phyloP scores from a whole-genome alignment of 2,113 vertebrate genomes.

The Planiliza haematocheilus region DNA sequence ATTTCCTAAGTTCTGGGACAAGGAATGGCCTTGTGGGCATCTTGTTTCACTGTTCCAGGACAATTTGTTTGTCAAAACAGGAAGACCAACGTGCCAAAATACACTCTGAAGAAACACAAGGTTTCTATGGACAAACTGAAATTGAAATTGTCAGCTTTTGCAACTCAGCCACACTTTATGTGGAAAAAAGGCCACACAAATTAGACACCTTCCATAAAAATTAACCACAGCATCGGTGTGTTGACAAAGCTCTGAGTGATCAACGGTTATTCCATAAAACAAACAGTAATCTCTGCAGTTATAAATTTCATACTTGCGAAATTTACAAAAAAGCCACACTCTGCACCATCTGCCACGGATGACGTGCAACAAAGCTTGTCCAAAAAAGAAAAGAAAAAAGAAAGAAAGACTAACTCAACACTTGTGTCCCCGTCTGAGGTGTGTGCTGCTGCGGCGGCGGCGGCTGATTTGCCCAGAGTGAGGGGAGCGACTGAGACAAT shows the following conservation, averaged over 20 bases:
- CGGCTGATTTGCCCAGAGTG: conserved; percentile 74
- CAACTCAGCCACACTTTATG: conserved; percentile 21
- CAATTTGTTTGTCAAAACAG: conserved; percentile 67
- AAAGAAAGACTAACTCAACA: conserved; percentile 34
- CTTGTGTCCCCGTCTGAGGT: conserved; percentile 62
- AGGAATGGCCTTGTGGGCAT: conserved; percentile 48
- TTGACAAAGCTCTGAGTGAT: conserved; percentile 35
- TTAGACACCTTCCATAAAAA: conserved; percentile 35
- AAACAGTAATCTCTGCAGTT: not conserved
- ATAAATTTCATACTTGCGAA: conserved; percentile 21
- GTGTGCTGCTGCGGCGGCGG: conserved; percentile 68
- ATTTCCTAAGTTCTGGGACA: conserved; percentile 41
- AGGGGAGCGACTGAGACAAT: conserved; percentile 79
- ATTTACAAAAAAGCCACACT: conserved; percentile 16
- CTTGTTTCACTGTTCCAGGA: conserved; percentile 61
- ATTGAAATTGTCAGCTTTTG: conserved; percentile 50
- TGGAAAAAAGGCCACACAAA: conserved; percentile 25
- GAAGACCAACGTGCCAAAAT: conserved; percentile 51
- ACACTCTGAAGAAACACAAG: conserved; percentile 45
- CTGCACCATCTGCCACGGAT: conserved; percentile 44
- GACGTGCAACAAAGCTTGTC: conserved; percentile 26
- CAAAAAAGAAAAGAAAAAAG: conserved; percentile 1
- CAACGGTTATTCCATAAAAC: conserved; percentile 1
- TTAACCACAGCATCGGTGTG: not conserved
- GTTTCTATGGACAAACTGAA: conserved; percentile 52